Evolutionary conservation across 2,888 invertebrate genomes (phyloP), one percentile per base, ranked within the genome.

Genomic region (Ischnura elegans): DNA sequence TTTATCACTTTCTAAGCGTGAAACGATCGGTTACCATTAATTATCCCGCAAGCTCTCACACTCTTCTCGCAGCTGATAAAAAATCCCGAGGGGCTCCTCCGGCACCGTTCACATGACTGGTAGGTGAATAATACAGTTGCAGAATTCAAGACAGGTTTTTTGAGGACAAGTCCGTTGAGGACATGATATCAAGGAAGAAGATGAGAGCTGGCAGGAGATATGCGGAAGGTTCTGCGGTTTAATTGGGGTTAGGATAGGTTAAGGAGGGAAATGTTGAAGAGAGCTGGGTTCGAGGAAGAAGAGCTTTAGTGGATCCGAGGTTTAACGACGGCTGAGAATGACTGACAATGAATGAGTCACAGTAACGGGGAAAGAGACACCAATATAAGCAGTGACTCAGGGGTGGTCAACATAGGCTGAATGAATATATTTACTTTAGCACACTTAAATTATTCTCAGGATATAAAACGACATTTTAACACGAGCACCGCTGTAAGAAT

Each of bases 171-270:
- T 21, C 8, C 5, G 61, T 61, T 36, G 76, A 76, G 76, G 36
- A 29, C 76, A 76, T 0, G 76, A 76, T 76, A 76, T 76, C 76
- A 76, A 10, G 36, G 76, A 10, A n/a, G 76, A 36, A 76, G 76
- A 76, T 36, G 76, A 76, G 76, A 76, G 36, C 29, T 76, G 76
- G 36, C 36, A 76, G 36, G 76, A 76, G 76, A 76, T 76, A 76
- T 76, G 76, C 76, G 76, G 76, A 76, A 76, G 76, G 76, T 36
- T 10, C 4, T 36, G 76, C 29, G 36, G 76, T 76, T 76, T 76
- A 76, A 76, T 76, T 76, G 76, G 76, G 76, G 76, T 76, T 76
- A 76, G 76, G 76, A 76, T 76, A 36, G 76, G 76, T 76, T 76
- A 36, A 76, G 76, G 10, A 76, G 36, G 76, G 36, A 76, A 76